These are phyloP conservation scores for Calephelis virginiensis DNA, from an alignment of 1,140 invertebrate species.

Conservation along the genomic window DNA sequence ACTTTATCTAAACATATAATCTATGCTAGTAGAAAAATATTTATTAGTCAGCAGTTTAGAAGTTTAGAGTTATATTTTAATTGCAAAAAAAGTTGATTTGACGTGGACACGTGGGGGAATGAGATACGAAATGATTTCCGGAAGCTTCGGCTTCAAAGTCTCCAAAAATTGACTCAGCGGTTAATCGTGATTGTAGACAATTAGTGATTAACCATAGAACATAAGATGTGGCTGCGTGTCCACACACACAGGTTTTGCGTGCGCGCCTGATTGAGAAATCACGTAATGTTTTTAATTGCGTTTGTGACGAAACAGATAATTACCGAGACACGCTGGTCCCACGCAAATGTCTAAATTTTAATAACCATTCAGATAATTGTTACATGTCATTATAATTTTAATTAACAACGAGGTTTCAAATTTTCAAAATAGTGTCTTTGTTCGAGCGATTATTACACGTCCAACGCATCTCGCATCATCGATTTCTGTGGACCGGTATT, in stretches of 20 bases:
- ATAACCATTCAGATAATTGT: slow-evolving; percentile 6
- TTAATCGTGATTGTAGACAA: not conserved
- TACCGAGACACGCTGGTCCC: not conserved
- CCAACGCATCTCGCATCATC: no score
- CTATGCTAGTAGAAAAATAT: no score
- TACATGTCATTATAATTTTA: slow-evolving; percentile 1
- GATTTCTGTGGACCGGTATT: no score
- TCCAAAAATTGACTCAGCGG: not conserved
- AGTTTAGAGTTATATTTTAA: no score
- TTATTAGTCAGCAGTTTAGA: no score
- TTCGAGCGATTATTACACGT: no score
- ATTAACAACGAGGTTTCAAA: not conserved
- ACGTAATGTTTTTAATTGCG: slow-evolving; percentile 5
- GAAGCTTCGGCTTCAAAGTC: not conserved
- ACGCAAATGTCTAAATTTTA: slow-evolving; percentile 15
- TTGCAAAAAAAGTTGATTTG: no score
- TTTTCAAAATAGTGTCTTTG: no score
- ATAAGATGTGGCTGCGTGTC: not conserved
- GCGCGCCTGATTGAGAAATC: slow-evolving; percentile 6
- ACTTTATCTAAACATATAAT: no score
- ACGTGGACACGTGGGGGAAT: no score
- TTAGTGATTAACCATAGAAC: not conserved
- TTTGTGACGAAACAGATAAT: slow-evolving; percentile 11
- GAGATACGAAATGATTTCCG: not conserved
- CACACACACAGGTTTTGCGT: not conserved